Percentiles rank a stretch among this genome's conserved stretches.
phyloP scores from a whole-genome alignment of 2,113 vertebrate species.

The Lycocorax pyrrhopterus region DNA sequence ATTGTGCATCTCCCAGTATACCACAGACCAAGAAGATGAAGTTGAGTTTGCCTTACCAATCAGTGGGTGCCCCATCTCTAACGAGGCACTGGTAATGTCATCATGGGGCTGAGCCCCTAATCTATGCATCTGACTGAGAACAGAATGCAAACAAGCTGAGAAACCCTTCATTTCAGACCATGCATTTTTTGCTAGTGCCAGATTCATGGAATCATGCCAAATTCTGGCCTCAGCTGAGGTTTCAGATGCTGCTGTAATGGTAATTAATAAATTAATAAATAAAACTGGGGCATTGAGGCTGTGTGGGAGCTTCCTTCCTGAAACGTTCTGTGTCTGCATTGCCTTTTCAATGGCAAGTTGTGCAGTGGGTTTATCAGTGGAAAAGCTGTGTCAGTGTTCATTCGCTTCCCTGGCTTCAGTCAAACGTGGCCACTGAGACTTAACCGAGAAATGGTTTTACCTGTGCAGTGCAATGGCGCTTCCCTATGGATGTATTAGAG shows the following conservation, averaged over 20 bases:
- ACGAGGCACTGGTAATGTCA: not conserved
- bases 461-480: not conserved
- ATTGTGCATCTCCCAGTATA: not conserved
- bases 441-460: not conserved
- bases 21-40: not conserved
- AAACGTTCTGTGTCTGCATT: not conserved
- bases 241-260: not conserved
- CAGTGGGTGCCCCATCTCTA: not conserved
- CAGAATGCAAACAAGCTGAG: not conserved
- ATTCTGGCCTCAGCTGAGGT: not conserved
- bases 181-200: not conserved
- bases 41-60: not conserved
- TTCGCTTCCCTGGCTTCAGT: not conserved
- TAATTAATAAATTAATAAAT: not conserved
- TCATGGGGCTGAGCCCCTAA: not conserved
- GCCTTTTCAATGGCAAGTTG: not conserved
- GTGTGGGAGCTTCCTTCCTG: not conserved
- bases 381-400: not conserved
- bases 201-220: not conserved
- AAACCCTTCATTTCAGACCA: not conserved
- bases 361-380: not conserved
- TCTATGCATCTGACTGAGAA: not conserved
- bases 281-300: rapidly evolving
- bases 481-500: not conserved
- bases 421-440: rapidly evolving